Base-by-base conservation (phyloP, 2,888 invertebrate species). In the Drosophila silvestris region DNA sequence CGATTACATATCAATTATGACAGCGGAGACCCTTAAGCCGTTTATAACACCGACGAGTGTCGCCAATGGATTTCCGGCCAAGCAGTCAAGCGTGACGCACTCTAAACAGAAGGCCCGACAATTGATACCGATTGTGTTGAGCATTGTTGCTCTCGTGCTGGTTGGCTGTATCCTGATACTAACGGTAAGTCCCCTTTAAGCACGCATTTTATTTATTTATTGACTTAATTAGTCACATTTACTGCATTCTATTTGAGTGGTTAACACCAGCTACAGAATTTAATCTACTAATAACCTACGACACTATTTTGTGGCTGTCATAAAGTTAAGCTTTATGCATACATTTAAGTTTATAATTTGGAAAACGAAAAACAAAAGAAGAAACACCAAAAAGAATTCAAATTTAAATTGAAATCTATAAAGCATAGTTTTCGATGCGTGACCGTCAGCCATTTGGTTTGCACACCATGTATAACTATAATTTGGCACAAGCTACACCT, bases 1-100 rank as follows among this genome's bases (percentile, higher is more conserved):
- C 60, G 62, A 22, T 57, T 37, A 57, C 7, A 51, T 61, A 67
- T 73, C 77, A 86, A 89, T 75, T 78, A 93, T 93, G 93, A 93
- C 93, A 65, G 93, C 93, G 62, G 93, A 93, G 91, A 93, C 93
- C 76, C 87, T 93, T 74, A 93, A 93, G 70, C 93, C 93, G 66
- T 93, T 93, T 78, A 93, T 93, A 83, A 87, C 91, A 70, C 85
- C 92, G 72, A 89, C 91, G 72, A 91, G 91, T 79, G 87, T 57
- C 82, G 91, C 77, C 74, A 90, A 91, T 59, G 83, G 82, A 71
- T 92, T 88, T 70, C 86, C 90, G 85, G 82, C 91, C 70, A 85
- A 85, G 76, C 91, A 87, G 50, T 79, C 89, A 64, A 77, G 75
- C 56, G 59, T 72, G 54, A 62, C 77, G 39, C 78, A 82, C 54